Evolutionary conservation across 2,888 invertebrate species (phyloP).

Genomic region (Acrobasis repandana): DNA sequence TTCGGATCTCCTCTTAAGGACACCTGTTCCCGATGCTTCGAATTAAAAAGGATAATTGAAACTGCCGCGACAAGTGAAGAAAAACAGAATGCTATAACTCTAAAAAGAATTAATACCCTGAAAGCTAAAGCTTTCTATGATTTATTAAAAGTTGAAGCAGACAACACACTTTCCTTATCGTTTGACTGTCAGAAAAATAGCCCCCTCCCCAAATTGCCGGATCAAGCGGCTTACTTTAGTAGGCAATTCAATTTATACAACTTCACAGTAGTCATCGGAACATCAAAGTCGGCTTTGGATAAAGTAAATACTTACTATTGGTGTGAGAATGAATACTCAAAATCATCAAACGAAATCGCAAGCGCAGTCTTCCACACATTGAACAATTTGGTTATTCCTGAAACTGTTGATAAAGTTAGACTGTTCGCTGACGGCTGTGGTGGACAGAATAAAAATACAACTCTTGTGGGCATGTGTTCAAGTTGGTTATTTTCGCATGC

Average conservation of each 20-base stretch:
- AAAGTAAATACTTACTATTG: not conserved
- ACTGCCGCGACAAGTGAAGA: not conserved
- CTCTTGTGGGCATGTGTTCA: conserved; percentile 25
- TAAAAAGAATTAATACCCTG: not conserved
- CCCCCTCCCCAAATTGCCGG: not conserved
- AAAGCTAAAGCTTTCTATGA: not conserved
- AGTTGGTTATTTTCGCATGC: conserved; percentile 19
- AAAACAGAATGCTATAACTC: not conserved
- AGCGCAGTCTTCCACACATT: conserved; percentile 27
- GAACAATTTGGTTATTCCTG: not conserved
- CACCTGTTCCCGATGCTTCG: not conserved
- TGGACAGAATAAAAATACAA: conserved; percentile 4
- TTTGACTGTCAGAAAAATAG: not conserved
- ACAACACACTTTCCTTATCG: not conserved
- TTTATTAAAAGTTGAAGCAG: not conserved
- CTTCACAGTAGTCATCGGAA: not conserved
- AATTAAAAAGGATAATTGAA: not conserved
- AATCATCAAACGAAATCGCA: conserved; percentile 29
- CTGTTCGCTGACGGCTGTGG: conserved; percentile 28
- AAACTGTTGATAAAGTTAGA: conserved; percentile 5
- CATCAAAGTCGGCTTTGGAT: conserved; percentile 22
- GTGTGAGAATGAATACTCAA: conserved; percentile 23
- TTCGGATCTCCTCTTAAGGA: not conserved
- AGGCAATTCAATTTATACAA: not conserved
- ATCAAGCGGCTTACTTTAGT: not conserved